phyloP scores from a whole-genome alignment of 2,113 vertebrate genomes.

The Arizona elegans region DNA sequence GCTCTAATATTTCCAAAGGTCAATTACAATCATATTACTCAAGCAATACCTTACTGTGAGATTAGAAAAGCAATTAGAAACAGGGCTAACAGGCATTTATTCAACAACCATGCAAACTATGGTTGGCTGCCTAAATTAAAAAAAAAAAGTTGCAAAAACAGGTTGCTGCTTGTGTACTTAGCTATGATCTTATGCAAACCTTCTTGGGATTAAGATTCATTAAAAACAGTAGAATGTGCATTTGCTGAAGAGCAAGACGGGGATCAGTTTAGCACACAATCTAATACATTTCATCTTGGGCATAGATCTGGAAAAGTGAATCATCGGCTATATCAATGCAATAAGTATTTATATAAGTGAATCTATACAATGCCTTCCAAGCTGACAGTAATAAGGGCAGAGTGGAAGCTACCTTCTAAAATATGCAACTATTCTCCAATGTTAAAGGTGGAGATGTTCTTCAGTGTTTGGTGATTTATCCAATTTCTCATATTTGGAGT shows the following conservation, averaged over 20 bases:
- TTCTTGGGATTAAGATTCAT: background rate
- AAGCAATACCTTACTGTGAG: constrained; percentile 22
- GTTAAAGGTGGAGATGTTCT: background rate
- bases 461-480: background rate
- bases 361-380: background rate
- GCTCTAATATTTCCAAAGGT: constrained; percentile 30
- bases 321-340: background rate
- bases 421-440: background rate
- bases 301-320: background rate
- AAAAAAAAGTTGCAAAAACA: background rate
- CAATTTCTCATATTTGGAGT: background rate
- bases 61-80: constrained; percentile 39
- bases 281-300: background rate
- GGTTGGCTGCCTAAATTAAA: background rate
- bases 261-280: background rate
- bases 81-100: constrained; percentile 1
- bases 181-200: background rate
- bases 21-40: constrained; percentile 11
- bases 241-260: background rate
- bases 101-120: background rate
- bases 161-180: background rate
- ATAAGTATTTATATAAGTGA: background rate
- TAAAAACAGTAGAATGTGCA: background rate
- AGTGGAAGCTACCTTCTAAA: background rate
- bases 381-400: background rate